These are phyloP conservation scores for Pedetes capensis DNA, from an alignment of 2,113 vertebrate genomes.

Conservation along the genomic window DNA sequence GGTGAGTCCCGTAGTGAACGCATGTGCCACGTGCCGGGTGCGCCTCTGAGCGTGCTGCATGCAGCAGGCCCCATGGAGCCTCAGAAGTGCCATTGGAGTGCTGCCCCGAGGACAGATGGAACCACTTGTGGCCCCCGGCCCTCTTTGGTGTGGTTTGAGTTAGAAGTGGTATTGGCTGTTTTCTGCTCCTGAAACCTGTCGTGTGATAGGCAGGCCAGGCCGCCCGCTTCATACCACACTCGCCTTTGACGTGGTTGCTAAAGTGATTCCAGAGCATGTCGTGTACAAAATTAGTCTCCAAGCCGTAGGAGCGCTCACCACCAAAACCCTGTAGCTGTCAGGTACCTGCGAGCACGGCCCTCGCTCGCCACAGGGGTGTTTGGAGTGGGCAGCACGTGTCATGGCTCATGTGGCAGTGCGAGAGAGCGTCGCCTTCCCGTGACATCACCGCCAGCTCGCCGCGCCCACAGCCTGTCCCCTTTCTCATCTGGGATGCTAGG, in stretches of 20 bases:
- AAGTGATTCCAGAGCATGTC: conserved; percentile 8
- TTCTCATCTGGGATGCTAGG: neutral
- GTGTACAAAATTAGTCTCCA: neutral
- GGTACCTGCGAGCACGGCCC: neutral
- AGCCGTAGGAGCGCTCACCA: neutral
- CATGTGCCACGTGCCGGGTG: rapidly evolving
- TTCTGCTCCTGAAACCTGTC: conserved; percentile 55
- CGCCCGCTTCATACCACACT: neutral
- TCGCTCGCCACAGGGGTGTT: neutral
- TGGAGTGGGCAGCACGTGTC: neutral
- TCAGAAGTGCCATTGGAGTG: neutral
- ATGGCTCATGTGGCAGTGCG: neutral
- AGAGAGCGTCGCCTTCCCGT: neutral
- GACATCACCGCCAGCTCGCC: neutral
- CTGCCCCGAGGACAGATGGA: conserved; percentile 24
- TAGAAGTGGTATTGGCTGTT: conserved; percentile 49
- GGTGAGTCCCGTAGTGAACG: rapidly evolving
- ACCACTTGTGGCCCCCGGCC: neutral
- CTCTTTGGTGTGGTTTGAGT: conserved; percentile 53
- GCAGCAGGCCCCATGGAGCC: neutral
- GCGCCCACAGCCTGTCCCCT: neutral
- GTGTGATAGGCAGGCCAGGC: conserved; percentile 29
- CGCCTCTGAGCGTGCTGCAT: rapidly evolving
- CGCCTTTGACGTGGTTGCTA: conserved; percentile 45
- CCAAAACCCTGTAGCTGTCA: neutral